phyloP scores from a whole-genome alignment of 2,888 invertebrate species.

The Rosalia funebris region DNA sequence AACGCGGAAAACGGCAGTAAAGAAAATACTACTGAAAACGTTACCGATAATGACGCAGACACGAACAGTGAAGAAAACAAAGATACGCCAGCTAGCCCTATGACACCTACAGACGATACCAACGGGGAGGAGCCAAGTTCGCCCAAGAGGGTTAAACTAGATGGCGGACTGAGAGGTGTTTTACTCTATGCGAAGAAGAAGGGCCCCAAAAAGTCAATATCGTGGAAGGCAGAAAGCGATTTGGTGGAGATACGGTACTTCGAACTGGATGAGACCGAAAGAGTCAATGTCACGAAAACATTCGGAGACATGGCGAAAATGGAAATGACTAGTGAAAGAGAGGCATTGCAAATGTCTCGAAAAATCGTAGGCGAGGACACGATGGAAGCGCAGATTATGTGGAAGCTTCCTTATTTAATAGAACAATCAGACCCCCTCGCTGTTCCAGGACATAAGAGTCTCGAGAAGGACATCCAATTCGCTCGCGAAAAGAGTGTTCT shows the following conservation, averaged over 20 bases:
- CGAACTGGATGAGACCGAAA: constrained; percentile 94
- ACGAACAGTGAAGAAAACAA: constrained; percentile 40
- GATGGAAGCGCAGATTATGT: constrained; percentile 84
- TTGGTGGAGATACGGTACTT: constrained; percentile 88
- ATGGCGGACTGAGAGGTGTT: constrained; percentile 78
- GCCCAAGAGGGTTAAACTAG: constrained; percentile 46
- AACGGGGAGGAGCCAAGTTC: constrained; percentile 60
- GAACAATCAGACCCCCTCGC: constrained; percentile 75
- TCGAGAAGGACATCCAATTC: constrained; percentile 87
- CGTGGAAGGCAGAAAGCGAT: constrained; percentile 83
- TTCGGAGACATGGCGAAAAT: constrained; percentile 92
- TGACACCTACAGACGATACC: constrained; percentile 58
- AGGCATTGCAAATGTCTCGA: constrained; percentile 81
- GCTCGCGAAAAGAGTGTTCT: constrained; percentile 87
- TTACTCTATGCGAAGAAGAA: constrained; percentile 78
- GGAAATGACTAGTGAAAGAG: constrained; percentile 87
- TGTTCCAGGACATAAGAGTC: constrained; percentile 80
- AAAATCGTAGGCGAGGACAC: constrained; percentile 80
- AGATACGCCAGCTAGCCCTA: constrained; percentile 36
- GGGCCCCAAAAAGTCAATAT: constrained; percentile 78
- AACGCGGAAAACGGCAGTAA: constrained; percentile 57
- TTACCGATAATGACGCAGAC: constrained; percentile 56
- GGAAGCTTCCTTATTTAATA: constrained; percentile 78
- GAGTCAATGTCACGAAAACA: constrained; percentile 92
- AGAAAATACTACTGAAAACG: constrained; percentile 50